Percentiles rank a stretch among this genome's conserved stretches.
These are phyloP conservation scores for Rhodinocichla rosea DNA, from an alignment of 2,113 vertebrate species.

Conservation along the genomic window DNA sequence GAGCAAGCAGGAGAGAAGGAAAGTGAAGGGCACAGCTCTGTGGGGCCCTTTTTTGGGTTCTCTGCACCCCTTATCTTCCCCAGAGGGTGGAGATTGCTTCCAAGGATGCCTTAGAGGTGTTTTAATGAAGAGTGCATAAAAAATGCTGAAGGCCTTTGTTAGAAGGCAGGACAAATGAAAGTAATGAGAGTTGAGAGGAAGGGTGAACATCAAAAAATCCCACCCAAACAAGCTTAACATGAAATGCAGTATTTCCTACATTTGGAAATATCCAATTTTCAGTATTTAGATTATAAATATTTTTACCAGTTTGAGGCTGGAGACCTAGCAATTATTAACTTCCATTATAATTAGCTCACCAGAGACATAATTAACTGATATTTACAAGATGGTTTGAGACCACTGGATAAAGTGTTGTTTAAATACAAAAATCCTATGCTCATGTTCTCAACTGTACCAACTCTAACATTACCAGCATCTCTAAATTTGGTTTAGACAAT, in stretches of 20 bases:
- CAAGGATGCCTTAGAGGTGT: neutral
- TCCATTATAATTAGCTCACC: slow-evolving; percentile 18
- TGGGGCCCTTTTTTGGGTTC: neutral
- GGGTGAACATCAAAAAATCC: neutral
- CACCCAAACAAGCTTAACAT: neutral
- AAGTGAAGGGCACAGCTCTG: rapidly evolving
- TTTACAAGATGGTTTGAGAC: neutral
- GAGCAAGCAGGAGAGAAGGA: neutral
- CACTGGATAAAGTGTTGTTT: neutral
- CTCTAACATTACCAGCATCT: neutral
- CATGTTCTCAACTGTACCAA: neutral
- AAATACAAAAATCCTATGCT: neutral
- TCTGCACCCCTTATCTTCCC: neutral
- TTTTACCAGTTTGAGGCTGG: neutral
- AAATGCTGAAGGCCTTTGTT: neutral
- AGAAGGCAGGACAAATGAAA: neutral
- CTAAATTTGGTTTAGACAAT: neutral
- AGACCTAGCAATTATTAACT: slow-evolving; percentile 23
- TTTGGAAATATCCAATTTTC: neutral
- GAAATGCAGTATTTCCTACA: neutral
- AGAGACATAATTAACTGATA: slow-evolving; percentile 19
- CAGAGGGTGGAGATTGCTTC: neutral
- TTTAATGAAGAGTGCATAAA: neutral
- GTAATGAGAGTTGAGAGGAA: neutral
- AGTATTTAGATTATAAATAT: slow-evolving; percentile 4